These are phyloP conservation scores for Euzophera pinguis DNA, from an alignment of 2,888 invertebrate genomes.

Conservation along the genomic window DNA sequence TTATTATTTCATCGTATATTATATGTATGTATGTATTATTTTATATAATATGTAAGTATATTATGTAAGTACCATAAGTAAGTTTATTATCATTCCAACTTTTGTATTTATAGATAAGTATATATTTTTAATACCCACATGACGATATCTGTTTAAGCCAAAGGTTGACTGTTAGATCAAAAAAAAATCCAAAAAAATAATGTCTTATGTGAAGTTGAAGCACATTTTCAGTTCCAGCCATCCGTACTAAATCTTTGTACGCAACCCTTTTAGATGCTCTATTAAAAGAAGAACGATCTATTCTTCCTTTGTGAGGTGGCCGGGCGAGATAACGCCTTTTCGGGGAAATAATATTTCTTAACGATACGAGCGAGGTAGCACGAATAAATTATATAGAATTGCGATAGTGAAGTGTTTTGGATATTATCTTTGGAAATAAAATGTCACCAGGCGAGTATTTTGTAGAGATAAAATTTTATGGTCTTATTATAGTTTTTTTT, in stretches of 20 bases:
- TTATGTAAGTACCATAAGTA: too few species aligned
- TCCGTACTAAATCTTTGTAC: constrained; percentile 28
- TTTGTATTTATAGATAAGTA: too few species aligned
- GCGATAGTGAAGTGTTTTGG: constrained; percentile 10
- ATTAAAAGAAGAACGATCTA: constrained; percentile 51
- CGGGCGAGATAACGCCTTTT: constrained; percentile 19
- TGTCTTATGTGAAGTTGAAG: constrained; percentile 28
- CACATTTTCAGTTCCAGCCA: constrained; percentile 24
- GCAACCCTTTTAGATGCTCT: constrained; percentile 48
- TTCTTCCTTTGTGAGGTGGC: constrained; percentile 38
- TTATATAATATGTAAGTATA: too few species aligned
- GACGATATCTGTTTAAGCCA: too few species aligned
- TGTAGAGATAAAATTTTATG: too few species aligned
- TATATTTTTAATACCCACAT: too few species aligned
- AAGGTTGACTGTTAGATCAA: too few species aligned
- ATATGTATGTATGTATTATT: too few species aligned
- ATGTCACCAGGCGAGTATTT: too few species aligned
- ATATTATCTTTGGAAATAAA: neutral
- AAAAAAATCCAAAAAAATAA: neutral
- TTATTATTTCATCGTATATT: too few species aligned
- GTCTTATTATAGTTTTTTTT: too few species aligned
- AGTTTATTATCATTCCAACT: too few species aligned
- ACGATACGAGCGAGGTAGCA: constrained; percentile 11
- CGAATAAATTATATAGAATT: constrained; percentile 9
- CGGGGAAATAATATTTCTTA: constrained; percentile 14